Evolutionary conservation across 2,888 invertebrate genomes (phyloP).

Genomic region (Standfussiana lucernea): DNA sequence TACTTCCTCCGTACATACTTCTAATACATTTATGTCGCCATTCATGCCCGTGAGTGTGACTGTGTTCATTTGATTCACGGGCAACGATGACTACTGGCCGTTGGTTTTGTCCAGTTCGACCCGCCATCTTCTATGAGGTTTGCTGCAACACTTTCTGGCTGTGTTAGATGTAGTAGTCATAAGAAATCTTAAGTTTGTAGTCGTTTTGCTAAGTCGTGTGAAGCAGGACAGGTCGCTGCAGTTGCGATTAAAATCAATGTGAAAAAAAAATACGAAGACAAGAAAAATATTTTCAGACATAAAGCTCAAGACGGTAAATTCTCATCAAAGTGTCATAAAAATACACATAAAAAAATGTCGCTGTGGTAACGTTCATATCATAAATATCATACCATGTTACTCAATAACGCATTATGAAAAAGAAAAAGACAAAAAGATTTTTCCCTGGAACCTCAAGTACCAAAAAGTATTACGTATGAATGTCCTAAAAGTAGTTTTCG

Average conservation of each 20-base stretch:
- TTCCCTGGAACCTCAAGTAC: not conserved
- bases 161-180: no score
- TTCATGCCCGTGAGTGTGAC: not conserved
- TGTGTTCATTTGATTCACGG: not conserved
- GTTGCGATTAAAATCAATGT: not conserved
- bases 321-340: not conserved
- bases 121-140: not conserved
- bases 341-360: not conserved
- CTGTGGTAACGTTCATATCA: not conserved
- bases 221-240: not conserved
- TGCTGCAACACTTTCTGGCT: not conserved
- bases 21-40: not conserved
- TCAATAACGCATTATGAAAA: not conserved
- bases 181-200: not conserved
- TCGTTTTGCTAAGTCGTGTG: not conserved
- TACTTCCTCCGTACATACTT: no score
- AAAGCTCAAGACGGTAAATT: not conserved
- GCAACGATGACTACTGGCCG: not conserved
- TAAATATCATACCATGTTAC: not conserved
- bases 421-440: constrained; percentile 1
- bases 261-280: not conserved
- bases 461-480: constrained; percentile 35
- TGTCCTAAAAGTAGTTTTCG: constrained; percentile 20
- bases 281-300: not conserved
- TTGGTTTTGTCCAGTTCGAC: not conserved